Percentiles rank a stretch among this genome's conserved stretches.
phyloP scores from a whole-genome alignment of 2,797 vertebrate species.

The Chelon auratus region DNA sequence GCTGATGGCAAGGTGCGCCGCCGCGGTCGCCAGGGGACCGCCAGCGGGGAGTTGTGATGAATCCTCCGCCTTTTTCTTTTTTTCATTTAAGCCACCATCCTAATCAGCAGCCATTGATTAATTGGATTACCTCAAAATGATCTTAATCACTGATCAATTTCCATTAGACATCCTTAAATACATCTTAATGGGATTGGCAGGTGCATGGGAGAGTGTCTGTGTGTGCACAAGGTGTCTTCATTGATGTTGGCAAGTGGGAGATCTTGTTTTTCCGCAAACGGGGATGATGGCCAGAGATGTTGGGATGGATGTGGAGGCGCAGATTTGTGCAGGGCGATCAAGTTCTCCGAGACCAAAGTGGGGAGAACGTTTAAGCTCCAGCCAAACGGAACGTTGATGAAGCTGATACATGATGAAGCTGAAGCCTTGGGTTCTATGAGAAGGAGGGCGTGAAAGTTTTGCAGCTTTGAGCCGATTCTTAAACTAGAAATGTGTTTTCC shows the following conservation, averaged over 20 bases:
- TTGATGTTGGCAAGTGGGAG: neutral
- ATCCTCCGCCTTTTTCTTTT: slow-evolving; percentile 37
- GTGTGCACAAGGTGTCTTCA: neutral
- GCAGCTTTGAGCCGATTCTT: too few relatives aligned
- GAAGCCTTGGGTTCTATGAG: too few relatives aligned
- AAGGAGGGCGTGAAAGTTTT: too few relatives aligned
- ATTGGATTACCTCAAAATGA: slow-evolving; percentile 78
- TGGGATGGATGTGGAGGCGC: too few relatives aligned
- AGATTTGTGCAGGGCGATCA: too few relatives aligned
- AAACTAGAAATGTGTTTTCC: too few relatives aligned
- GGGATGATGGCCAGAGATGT: too few relatives aligned
- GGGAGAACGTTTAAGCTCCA: too few relatives aligned
- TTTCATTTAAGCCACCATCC: slow-evolving; percentile 21
- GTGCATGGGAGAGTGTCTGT: neutral
- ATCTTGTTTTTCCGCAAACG: too few relatives aligned
- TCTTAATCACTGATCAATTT: slow-evolving; percentile 84
- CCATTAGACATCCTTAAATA: slow-evolving; percentile 77
- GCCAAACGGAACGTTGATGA: too few relatives aligned
- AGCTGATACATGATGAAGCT: too few relatives aligned
- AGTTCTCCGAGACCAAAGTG: too few relatives aligned
- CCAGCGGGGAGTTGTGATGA: slow-evolving; percentile 30
- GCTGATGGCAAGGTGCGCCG: slow-evolving; percentile 6
- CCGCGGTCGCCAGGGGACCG: slow-evolving; percentile 16
- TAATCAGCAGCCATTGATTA: slow-evolving; percentile 79
- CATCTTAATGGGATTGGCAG: slow-evolving; percentile 73